phyloP scores from a whole-genome alignment of 1,140 invertebrate genomes.

The Dufourea novaeangliae region DNA sequence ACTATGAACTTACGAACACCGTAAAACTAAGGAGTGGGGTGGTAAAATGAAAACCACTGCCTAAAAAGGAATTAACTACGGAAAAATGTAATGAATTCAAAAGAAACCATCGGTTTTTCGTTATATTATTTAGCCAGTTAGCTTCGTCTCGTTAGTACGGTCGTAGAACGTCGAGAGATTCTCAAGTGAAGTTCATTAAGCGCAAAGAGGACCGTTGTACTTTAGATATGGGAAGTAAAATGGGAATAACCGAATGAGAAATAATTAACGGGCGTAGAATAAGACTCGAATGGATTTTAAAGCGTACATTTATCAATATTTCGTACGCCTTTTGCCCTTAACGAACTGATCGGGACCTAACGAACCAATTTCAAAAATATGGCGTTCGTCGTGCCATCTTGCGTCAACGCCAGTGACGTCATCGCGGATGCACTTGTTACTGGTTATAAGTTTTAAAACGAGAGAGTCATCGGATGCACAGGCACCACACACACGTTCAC shows the following conservation, averaged over 20 bases:
- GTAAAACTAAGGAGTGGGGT: background rate
- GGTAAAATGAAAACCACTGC: background rate
- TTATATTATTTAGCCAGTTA: background rate
- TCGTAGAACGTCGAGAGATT: background rate
- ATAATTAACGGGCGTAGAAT: background rate
- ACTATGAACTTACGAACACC: background rate
- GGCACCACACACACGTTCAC: slow-evolving; percentile 8
- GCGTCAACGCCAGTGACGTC: slow-evolving; percentile 45
- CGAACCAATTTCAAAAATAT: slow-evolving; percentile 3
- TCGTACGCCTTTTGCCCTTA: background rate
- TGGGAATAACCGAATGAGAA: background rate
- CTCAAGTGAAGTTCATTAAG: background rate
- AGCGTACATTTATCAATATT: background rate
- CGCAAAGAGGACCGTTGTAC: background rate
- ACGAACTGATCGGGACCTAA: background rate
- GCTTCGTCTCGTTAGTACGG: background rate
- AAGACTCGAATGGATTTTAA: background rate
- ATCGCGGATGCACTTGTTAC: slow-evolving; percentile 22
- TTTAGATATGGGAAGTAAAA: background rate
- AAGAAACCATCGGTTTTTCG: background rate
- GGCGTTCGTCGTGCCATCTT: slow-evolving; percentile 15
- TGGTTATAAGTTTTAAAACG: slow-evolving; percentile 9
- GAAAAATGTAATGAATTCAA: background rate
- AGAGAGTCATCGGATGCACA: slow-evolving; percentile 24
- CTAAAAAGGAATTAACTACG: background rate